Evolutionary conservation across 1,140 invertebrate genomes (phyloP).

Genomic region (Drosophila rufa): DNA sequence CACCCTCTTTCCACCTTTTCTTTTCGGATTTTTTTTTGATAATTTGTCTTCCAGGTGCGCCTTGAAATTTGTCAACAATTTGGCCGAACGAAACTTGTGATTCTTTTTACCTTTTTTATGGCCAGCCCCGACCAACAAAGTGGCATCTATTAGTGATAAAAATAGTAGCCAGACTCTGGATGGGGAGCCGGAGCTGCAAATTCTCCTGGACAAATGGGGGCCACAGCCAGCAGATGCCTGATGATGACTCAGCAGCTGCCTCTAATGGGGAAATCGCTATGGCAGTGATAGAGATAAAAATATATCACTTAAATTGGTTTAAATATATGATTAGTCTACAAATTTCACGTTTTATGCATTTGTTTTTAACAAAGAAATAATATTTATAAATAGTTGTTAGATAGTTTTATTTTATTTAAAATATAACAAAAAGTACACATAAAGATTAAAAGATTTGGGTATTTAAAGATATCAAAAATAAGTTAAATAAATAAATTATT

Average conservation of each 20-base stretch:
- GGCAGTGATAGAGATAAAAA: not conserved
- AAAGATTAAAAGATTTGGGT: no score
- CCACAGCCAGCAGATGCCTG: conserved; percentile 57
- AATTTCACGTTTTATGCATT: no score
- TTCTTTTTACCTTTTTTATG: conserved; percentile 48
- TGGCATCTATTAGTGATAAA: conserved; percentile 81
- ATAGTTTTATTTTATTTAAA: no score
- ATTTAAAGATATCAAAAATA: no score
- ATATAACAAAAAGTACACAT: no score
- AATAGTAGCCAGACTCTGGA: conserved; percentile 50
- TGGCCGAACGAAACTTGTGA: conserved; percentile 72
- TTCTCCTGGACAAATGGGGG: conserved; percentile 54
- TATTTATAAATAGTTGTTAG: no score
- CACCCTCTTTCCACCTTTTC: conserved; percentile 3
- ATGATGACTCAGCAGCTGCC: conserved; percentile 69
- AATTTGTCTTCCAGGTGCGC: conserved; percentile 82
- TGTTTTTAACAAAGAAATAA: no score
- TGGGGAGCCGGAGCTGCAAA: not conserved
- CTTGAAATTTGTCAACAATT: conserved; percentile 83
- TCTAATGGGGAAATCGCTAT: conserved; percentile 19
- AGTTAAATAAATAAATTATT: no score
- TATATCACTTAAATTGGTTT: not conserved
- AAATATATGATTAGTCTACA: not conserved
- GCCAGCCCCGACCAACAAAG: conserved; percentile 54
- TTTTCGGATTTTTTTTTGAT: conserved; percentile 36